Evolutionary conservation across 53 echinoderm and acorn worm species (phyloP).

Genomic region (Paelopatides confundens): DNA sequence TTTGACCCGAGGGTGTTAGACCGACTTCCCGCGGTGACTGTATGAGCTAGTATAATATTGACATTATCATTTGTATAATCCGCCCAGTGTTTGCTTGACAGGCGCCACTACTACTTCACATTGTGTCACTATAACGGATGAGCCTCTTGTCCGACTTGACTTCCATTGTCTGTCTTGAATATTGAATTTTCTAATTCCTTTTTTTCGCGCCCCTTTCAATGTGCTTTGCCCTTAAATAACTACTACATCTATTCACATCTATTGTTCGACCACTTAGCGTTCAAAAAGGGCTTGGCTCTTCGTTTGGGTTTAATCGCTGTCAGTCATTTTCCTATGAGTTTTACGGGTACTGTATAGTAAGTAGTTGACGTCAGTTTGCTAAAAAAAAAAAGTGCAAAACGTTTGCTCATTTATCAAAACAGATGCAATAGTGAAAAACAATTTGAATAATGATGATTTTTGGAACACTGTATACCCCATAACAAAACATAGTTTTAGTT

Average conservation of each 20-base stretch:
- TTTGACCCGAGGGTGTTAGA: background rate
- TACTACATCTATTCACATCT: conserved; percentile 1
- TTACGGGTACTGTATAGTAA: no score
- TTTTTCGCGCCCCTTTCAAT: conserved; percentile 40
- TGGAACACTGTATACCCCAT: no score
- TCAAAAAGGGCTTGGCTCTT: conserved; percentile 12
- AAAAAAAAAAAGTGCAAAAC: no score
- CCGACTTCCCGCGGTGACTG: conserved; percentile 7
- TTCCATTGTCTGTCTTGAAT: conserved; percentile 38
- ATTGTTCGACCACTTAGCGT: conserved; percentile 12
- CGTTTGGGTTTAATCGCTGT: background rate
- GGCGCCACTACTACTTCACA: conserved; percentile 43
- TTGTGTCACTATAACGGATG: conserved; percentile 48
- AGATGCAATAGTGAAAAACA: no score
- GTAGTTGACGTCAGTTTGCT: no score
- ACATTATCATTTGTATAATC: conserved; percentile 34
- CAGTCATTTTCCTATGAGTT: background rate
- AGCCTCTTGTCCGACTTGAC: conserved; percentile 25
- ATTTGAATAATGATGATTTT: no score
- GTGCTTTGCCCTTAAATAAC: conserved; percentile 18
- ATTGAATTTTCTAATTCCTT: conserved; percentile 34
- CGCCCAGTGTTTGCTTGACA: conserved; percentile 40
- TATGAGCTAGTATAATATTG: conserved; percentile 21
- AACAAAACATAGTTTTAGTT: no score
- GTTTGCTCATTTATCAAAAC: no score